phyloP scores from a whole-genome alignment of 1,140 invertebrate genomes.

The Caenorhabditis briggsae region DNA sequence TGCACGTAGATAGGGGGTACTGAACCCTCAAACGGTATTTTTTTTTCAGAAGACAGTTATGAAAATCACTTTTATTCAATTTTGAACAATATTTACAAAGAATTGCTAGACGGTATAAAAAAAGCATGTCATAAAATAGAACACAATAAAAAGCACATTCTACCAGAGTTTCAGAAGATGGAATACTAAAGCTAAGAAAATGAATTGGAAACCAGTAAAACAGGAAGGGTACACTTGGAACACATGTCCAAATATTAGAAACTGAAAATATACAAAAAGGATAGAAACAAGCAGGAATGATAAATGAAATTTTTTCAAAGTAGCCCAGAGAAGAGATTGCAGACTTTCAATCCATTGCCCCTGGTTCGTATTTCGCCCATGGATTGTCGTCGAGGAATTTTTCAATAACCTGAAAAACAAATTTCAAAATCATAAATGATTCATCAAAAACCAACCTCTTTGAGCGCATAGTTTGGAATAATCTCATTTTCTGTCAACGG shows the following conservation, averaged over 20 bases:
- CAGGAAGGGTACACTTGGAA: background rate
- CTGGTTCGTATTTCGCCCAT: slow-evolving; percentile 60
- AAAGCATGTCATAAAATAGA: background rate
- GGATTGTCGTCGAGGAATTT: slow-evolving; percentile 52
- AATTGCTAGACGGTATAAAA: background rate
- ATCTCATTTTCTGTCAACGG: slow-evolving; percentile 59
- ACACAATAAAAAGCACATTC: background rate
- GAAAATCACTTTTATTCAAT: slow-evolving; percentile 11
- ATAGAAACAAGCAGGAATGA: background rate
- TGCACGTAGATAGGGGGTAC: background rate
- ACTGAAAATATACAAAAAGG: background rate
- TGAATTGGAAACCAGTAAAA: background rate
- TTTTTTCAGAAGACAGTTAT: background rate
- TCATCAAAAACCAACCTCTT: slow-evolving; percentile 26
- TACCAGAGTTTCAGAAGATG: background rate
- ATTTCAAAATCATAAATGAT: background rate
- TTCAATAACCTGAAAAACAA: slow-evolving; percentile 53
- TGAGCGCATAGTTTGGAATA: slow-evolving; percentile 61
- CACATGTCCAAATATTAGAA: background rate
- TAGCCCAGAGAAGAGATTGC: too few species aligned
- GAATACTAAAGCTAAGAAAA: slow-evolving; percentile 21
- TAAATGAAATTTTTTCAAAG: too few species aligned
- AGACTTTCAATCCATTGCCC: background rate
- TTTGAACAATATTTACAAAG: slow-evolving; percentile 14
- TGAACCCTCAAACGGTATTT: background rate